Conservation (phyloP, 2,797 vertebrate species). For the Lepus oiostolus region DNA sequence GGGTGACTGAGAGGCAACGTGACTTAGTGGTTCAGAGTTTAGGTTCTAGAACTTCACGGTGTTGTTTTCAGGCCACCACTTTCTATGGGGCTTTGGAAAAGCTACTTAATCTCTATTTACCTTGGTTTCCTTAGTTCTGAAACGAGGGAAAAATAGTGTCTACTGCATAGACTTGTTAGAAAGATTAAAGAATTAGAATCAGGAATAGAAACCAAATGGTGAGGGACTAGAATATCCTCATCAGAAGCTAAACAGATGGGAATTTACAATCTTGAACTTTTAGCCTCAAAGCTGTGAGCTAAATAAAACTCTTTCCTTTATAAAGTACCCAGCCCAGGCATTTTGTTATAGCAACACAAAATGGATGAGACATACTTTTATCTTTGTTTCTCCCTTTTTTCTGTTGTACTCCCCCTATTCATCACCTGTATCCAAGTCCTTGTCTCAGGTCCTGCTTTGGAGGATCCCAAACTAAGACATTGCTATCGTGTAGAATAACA, state of each 20-base stretch:
- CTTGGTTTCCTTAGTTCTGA: constrained; percentile 50
- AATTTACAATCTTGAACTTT: not conserved
- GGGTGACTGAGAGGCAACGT: constrained; percentile 60
- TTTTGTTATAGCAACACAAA: not conserved
- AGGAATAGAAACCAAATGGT: constrained; percentile 4
- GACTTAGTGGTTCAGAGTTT: constrained; percentile 53
- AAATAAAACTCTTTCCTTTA: not conserved
- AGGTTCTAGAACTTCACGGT: not conserved
- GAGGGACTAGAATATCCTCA: not conserved
- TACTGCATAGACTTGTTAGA: not conserved
- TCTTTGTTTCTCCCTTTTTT: not conserved
- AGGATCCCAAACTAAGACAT: not conserved
- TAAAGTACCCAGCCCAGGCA: not conserved
- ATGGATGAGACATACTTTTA: not conserved
- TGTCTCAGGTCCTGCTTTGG: not conserved
- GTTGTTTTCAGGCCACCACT: constrained; percentile 13
- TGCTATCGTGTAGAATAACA: not conserved
- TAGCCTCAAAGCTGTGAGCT: not conserved
- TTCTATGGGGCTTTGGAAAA: constrained; percentile 43
- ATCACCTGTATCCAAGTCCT: not conserved
- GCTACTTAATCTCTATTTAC: constrained; percentile 40
- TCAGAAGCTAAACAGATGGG: not conserved
- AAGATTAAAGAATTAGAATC: constrained; percentile 9
- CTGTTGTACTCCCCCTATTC: not conserved
- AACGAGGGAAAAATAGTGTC: not conserved